Base-by-base conservation (phyloP, 1,140 invertebrate species). In the Drosophila bocki region DNA sequence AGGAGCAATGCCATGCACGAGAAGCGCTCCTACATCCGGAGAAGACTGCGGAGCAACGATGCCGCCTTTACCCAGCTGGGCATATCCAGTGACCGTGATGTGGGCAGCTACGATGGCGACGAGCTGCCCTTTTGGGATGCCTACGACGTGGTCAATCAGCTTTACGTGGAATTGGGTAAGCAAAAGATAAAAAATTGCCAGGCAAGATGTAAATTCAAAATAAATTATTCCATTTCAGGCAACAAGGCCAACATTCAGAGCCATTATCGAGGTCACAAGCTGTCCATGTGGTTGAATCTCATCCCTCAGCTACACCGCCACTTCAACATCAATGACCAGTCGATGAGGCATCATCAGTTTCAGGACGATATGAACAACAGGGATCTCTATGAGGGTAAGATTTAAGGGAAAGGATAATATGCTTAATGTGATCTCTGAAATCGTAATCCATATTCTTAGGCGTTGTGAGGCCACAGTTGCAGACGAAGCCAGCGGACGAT, bases 221-320 rank as follows among this genome's bases (percentile, higher is more conserved):
- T 22, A 33, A 51, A n/a, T 17, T n/a, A 6, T 15, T 22, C 0
- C 7, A 7, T 93, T 29, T 35, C 91, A 95, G 95, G 95, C 65
- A 93, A 93, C 39, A 95, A 95, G 80, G 94, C 96, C 7, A 95
- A 96, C 84, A 95, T 97, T 75, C 95, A 95, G 69, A 96, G 96
- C 83, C 97, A 98, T 91, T 98, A 98, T 92, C 94, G 97, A 3
- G 97, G 97, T 42, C 97, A 98, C 92, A 97, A 98, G 92, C 95
- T 98, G 94, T 97, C 97, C n/a, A 95, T 98, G 64, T 99, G 98
- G 98, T 93, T 98, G 63, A 97, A 97, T 85, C 94, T 98, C 33
- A 96, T 98, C 69, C 98, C 98, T 3, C 97, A 98, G 90, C 93
- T 97, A n/a, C 96, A 97, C 88, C 94, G 95, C 33, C 96, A 96